phyloP scores from a whole-genome alignment of 2,888 invertebrate species.

The Clostera curtula region DNA sequence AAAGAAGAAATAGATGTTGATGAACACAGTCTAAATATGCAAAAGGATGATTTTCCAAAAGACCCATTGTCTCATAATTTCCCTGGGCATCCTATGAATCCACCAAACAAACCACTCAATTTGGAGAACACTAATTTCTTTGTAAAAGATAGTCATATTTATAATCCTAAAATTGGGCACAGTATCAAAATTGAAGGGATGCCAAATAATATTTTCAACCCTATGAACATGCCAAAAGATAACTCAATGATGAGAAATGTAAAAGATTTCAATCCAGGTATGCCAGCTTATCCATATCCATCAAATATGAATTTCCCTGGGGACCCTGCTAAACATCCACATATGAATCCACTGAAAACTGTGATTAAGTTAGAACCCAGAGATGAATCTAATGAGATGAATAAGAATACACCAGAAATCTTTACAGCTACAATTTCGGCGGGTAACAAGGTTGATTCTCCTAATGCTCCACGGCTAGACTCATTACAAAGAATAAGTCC shows the following conservation, averaged over 20 bases:
- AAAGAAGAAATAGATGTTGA: conserved; percentile 69
- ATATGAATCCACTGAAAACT: conserved; percentile 65
- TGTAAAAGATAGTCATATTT: conserved; percentile 64
- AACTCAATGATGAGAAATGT: conserved; percentile 59
- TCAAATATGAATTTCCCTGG: conserved; percentile 52
- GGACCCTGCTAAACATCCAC: conserved; percentile 61
- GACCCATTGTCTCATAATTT: conserved; percentile 65
- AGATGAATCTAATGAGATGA: conserved; percentile 63
- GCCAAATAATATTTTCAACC: conserved; percentile 57
- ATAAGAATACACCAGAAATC: conserved; percentile 66
- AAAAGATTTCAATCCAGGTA: conserved; percentile 55
- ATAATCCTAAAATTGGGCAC: conserved; percentile 58
- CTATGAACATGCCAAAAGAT: conserved; percentile 61
- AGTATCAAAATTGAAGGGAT: conserved; percentile 64
- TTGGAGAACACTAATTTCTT: conserved; percentile 66
- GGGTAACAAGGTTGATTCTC: conserved; percentile 58
- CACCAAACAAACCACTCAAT: conserved; percentile 58
- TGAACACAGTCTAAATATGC: conserved; percentile 54
- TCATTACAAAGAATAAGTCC: conserved; percentile 62
- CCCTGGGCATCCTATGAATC: conserved; percentile 49
- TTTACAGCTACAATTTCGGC: conserved; percentile 67
- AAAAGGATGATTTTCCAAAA: conserved; percentile 63
- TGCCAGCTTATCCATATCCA: conserved; percentile 58
- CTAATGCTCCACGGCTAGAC: conserved; percentile 57
- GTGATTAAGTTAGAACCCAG: conserved; percentile 69